phyloP scores from a whole-genome alignment of 2,113 vertebrate genomes.

The Pedionomus torquatus region DNA sequence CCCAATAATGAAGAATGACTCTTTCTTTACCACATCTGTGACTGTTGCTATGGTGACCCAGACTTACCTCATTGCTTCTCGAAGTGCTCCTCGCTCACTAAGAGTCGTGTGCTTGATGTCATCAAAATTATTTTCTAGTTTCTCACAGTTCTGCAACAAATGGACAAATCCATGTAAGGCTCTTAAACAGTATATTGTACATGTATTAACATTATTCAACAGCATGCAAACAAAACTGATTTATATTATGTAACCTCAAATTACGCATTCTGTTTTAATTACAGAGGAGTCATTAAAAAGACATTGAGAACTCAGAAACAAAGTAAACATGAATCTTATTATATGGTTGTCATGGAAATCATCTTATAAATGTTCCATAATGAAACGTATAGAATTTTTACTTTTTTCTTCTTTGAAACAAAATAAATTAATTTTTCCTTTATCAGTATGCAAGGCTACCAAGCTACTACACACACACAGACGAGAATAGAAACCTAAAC shows the following conservation, averaged over 20 bases:
- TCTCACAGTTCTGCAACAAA: constrained; percentile 82
- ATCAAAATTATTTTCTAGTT: constrained; percentile 96
- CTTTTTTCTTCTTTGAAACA: not conserved
- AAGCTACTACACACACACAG: not conserved
- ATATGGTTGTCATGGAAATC: constrained; percentile 76
- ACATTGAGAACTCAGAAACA: constrained; percentile 74
- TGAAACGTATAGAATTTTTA: not conserved
- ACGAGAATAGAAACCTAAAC: not conserved
- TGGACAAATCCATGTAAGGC: constrained; percentile 43
- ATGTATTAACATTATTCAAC: constrained; percentile 38
- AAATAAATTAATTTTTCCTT: not conserved
- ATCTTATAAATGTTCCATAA: constrained; percentile 65
- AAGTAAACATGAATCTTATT: constrained; percentile 73
- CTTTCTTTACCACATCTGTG: constrained; percentile 89
- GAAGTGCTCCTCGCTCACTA: constrained; percentile 90
- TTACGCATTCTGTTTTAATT: constrained; percentile 70
- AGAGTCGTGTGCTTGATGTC: constrained; percentile 96
- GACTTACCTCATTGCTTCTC: constrained; percentile 93
- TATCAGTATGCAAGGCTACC: not conserved
- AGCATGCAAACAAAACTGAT: constrained; percentile 51
- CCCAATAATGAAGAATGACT: constrained; percentile 95
- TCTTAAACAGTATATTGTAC: constrained; percentile 21
- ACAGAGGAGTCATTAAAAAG: constrained; percentile 78
- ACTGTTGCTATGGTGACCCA: constrained; percentile 90
- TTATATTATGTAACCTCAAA: constrained; percentile 55